Base-by-base conservation (phyloP, 2,797 vertebrate genomes). In the Acanthornis magna region DNA sequence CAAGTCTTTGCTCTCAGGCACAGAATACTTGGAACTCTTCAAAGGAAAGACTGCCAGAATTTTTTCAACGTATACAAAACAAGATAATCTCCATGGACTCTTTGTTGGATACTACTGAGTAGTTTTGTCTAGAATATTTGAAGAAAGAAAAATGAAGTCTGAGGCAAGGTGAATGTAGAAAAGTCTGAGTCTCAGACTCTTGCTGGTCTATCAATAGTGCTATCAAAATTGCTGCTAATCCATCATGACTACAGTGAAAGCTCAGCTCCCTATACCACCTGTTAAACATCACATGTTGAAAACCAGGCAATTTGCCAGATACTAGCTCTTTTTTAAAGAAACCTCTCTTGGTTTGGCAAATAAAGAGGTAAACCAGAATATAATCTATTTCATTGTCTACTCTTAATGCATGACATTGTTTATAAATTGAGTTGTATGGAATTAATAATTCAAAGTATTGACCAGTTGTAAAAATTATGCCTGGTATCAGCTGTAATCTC, bases 1-100 rank as follows among this genome's bases (percentile, higher is more conserved):
- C 73, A 88, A 81, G 34, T 23, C 58, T 86, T 78, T 92, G 38
- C 47, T 83, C 38, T 75, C 45, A 89, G 73, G 20, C 10, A 0
- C 22, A 72, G 72, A 88, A 50, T 57, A 74, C 38, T 63, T 85
- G 54, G 32, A 92, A 23, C 6, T 25, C 38, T 81, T 92, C 57
- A 92, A 89, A 87, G 30, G 45, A 83, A 85, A 55, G 43, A 30
- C 32, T 80, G 45, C 7, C 54, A 77, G 66, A 62, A 10, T 57
- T 91, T 92, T 94, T 92, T 57, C 34, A 21, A 2, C 66, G 47
- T 91, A 21, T 81, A 81, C 54, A 83, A 95, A 94, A n/a, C 68
- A 80, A 88, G 65, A 75, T 77, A 67, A 83, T 77, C 27, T 89
- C 72, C 34, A 76, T 77, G 65, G 42, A 83, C 57, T 74, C 38